Evolutionary conservation across 1,140 invertebrate species (phyloP).

Genomic region (Drosophila pachea): DNA sequence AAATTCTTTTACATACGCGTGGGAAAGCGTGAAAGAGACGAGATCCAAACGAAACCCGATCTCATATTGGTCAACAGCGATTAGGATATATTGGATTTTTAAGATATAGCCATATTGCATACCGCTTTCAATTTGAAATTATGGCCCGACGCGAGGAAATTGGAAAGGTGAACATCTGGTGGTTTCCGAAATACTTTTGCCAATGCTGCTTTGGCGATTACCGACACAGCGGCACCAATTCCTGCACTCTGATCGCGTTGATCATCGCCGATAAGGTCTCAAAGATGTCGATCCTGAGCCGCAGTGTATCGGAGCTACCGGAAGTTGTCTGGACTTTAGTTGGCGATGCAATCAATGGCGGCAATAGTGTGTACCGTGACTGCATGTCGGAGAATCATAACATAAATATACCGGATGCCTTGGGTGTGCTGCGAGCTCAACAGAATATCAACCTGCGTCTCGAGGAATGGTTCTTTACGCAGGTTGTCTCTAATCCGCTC

Average conservation of each 20-base stretch:
- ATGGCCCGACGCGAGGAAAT: conserved; percentile 34
- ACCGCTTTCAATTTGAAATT: neutral
- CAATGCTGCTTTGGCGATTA: conserved; percentile 43
- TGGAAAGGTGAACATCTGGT: conserved; percentile 48
- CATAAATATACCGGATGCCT: conserved; percentile 47
- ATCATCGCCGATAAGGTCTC: conserved; percentile 43
- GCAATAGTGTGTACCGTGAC: conserved; percentile 42
- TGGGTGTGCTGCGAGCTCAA: conserved; percentile 20
- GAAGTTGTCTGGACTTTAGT: conserved; percentile 23
- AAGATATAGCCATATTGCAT: no score
- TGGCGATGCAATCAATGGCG: conserved; percentile 45
- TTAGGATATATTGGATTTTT: no score
- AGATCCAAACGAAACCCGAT: neutral
- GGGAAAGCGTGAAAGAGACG: neutral
- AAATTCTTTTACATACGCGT: neutral
- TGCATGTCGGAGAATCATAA: conserved; percentile 10
- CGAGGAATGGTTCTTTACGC: conserved; percentile 51
- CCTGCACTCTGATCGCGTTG: conserved; percentile 48
- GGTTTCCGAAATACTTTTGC: conserved; percentile 46
- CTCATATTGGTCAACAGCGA: no score
- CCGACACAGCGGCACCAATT: conserved; percentile 39
- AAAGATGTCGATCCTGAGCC: conserved; percentile 10
- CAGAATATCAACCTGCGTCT: conserved; percentile 25
- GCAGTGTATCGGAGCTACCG: conserved; percentile 10
- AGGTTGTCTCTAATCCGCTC: conserved; percentile 27